These are phyloP conservation scores for Dascyllus trimaculatus DNA, from an alignment of 2,113 vertebrate species.

Conservation along the genomic window DNA sequence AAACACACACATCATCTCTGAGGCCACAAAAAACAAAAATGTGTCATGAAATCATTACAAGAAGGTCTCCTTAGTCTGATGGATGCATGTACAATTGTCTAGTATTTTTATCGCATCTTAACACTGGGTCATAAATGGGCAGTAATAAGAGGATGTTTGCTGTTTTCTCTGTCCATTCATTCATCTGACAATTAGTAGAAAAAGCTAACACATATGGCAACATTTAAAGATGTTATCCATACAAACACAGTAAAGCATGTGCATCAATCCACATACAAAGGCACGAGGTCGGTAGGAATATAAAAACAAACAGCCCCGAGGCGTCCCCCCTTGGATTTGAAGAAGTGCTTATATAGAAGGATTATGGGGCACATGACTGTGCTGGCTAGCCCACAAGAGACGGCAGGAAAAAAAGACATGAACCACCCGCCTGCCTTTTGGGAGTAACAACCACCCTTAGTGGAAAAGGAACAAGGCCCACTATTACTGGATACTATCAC, in stretches of 20 bases:
- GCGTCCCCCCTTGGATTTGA: conserved; percentile 42
- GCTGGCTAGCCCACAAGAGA: conserved; percentile 49
- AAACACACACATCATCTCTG: neutral
- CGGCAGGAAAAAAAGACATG: conserved; percentile 19
- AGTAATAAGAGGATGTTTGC: neutral
- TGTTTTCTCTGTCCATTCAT: neutral
- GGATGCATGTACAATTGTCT: neutral
- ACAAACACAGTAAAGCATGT: conserved; percentile 8
- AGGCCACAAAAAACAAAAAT: neutral
- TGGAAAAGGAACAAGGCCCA: conserved; percentile 3
- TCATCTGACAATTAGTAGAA: neutral
- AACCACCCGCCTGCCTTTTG: conserved; percentile 30
- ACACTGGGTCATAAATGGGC: neutral
- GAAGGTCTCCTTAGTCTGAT: neutral
- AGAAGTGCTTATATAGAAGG: conserved; percentile 56
- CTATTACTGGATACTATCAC: conserved; percentile 18
- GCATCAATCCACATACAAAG: conserved; percentile 27
- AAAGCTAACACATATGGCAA: neutral
- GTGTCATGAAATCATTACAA: neutral
- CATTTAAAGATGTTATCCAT: neutral
- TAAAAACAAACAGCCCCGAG: conserved; percentile 42
- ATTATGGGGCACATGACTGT: conserved; percentile 70
- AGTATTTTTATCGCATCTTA: conserved; percentile 13
- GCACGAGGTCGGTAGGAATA: conserved; percentile 20
- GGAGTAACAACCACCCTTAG: conserved; percentile 16